Conservation (phyloP, 1,140 invertebrate genomes). For the Bilobella aurantiaca region DNA sequence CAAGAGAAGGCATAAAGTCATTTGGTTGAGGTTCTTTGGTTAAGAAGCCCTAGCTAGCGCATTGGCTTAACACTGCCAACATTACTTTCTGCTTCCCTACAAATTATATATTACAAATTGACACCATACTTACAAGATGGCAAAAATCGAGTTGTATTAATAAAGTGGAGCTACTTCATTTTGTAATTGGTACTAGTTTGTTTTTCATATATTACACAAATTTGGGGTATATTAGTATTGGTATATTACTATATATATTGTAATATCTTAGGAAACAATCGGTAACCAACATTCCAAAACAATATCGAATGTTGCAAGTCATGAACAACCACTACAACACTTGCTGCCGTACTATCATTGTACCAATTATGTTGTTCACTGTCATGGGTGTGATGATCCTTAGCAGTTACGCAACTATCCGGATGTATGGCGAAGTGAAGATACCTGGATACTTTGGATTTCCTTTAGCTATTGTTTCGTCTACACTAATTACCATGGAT, state of each 20-base stretch:
- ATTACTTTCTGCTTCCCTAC: too few species aligned
- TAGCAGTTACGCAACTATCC: not conserved
- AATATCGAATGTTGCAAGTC: not conserved
- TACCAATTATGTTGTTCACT: not conserved
- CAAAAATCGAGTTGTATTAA: too few species aligned
- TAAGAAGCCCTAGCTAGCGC: too few species aligned
- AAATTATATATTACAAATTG: too few species aligned
- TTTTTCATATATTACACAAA: too few species aligned
- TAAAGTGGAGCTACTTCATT: too few species aligned
- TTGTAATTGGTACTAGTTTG: too few species aligned
- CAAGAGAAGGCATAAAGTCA: too few species aligned
- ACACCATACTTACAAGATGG: too few species aligned
- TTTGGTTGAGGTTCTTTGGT: too few species aligned
- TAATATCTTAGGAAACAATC: not conserved
- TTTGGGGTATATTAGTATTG: not conserved
- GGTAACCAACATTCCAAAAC: not conserved
- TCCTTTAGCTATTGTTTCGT: not conserved
- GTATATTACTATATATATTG: not conserved
- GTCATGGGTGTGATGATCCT: not conserved
- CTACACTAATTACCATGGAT: not conserved
- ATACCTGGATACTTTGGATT: constrained; percentile 4
- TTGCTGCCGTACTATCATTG: not conserved
- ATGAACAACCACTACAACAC: not conserved
- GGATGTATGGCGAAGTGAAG: not conserved
- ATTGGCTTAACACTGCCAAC: too few species aligned